A percentile compares a stretch with the other conserved stretches of the same genome.
Conservation (phyloP, 2,113 vertebrate genomes). For the Triplophysa dalaica region DNA sequence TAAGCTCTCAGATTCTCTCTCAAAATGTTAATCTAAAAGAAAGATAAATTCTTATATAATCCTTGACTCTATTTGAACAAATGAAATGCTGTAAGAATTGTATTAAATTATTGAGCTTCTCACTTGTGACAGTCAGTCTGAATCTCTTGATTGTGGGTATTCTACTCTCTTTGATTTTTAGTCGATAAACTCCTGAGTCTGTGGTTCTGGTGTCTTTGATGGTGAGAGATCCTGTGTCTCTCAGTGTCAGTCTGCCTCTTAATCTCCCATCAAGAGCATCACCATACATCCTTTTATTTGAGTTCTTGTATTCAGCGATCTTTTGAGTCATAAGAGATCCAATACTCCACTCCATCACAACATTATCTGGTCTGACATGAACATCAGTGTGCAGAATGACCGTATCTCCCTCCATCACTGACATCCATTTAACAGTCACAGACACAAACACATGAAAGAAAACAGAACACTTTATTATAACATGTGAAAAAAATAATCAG, state of each 20-base stretch:
- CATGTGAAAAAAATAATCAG: too few relatives aligned
- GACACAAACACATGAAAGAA: too few relatives aligned
- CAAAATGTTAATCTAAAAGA: too few relatives aligned
- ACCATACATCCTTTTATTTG: accelerated
- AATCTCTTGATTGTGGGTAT: not conserved
- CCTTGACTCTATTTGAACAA: too few relatives aligned
- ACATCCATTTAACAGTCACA: too few relatives aligned
- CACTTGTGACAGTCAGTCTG: not conserved
- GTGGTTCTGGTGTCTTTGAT: not conserved
- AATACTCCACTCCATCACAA: not conserved
- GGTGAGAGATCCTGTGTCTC: not conserved
- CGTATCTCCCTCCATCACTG: not conserved
- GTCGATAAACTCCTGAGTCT: not conserved
- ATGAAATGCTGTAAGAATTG: too few relatives aligned
- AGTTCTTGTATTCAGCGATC: not conserved
- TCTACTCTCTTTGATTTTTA: not conserved
- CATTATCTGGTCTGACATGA: not conserved
- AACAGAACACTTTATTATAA: too few relatives aligned
- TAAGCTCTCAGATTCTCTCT: too few relatives aligned
- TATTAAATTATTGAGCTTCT: not conserved
- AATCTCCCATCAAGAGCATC: not conserved
- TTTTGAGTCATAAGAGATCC: not conserved
- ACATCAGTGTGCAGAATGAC: not conserved
- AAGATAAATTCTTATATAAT: too few relatives aligned
- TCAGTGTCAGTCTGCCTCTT: not conserved